phyloP scores from a whole-genome alignment of 1,140 invertebrate genomes.

The Zaprionus ornatus region DNA sequence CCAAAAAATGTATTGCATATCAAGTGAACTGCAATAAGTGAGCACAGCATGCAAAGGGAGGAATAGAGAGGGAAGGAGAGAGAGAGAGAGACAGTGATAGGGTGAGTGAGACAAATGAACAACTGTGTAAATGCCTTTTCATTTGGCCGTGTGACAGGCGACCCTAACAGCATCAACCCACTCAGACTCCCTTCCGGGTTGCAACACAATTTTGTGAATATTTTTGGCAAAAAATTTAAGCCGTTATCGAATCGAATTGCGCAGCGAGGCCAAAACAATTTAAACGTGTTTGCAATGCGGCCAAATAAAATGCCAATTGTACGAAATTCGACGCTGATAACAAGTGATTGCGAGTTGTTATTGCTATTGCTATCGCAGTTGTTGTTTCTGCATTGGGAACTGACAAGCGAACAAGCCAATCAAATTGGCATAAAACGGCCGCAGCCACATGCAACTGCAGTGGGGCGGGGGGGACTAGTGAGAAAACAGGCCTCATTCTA shows the following conservation, averaged over 20 bases:
- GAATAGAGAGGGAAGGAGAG: slow-evolving; percentile 13
- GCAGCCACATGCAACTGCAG: slow-evolving; percentile 19
- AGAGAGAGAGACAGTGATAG: slow-evolving; percentile 12
- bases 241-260: slow-evolving; percentile 29
- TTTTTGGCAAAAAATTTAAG: slow-evolving; percentile 31
- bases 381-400: not conserved
- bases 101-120: slow-evolving; percentile 57
- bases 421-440: slow-evolving; percentile 72
- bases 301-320: slow-evolving; percentile 52
- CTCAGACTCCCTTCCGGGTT: not conserved
- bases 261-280: slow-evolving; percentile 32
- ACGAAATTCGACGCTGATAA: slow-evolving; percentile 23
- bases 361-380: not conserved
- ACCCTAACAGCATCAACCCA: too few species aligned
- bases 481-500: slow-evolving; percentile 36
- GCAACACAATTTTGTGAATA: not conserved
- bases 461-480: not conserved
- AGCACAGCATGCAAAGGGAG: slow-evolving; percentile 8
- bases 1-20: slow-evolving; percentile 65
- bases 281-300: slow-evolving; percentile 29
- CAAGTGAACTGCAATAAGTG: slow-evolving; percentile 55
- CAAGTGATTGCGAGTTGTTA: slow-evolving; percentile 24
- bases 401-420: slow-evolving; percentile 64
- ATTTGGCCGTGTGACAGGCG: slow-evolving; percentile 52
- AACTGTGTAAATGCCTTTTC: slow-evolving; percentile 69